phyloP scores from a whole-genome alignment of 2,797 vertebrate species.

The Acropternis orthonyx region DNA sequence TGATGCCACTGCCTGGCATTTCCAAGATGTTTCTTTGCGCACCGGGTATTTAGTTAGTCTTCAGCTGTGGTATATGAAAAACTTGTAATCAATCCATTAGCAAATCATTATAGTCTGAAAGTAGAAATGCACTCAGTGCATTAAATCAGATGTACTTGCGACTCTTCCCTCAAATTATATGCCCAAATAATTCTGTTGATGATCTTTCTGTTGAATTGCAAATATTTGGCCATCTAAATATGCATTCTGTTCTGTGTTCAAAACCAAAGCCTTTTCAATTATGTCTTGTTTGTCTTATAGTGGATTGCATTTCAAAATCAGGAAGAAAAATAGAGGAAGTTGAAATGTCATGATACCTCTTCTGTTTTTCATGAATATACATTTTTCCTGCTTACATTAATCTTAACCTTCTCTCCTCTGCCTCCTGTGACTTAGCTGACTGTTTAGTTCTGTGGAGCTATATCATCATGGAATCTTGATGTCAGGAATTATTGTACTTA shows the following conservation, averaged over 20 bases:
- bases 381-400: not conserved
- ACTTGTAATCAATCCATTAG: constrained; percentile 43
- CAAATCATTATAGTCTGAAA: constrained; percentile 30
- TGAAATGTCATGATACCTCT: not conserved
- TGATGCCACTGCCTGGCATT: not conserved
- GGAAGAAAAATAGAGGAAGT: not conserved
- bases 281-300: not conserved
- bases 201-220: not conserved
- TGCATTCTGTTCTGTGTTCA: not conserved
- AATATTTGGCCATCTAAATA: constrained; percentile 1
- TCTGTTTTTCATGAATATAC: not conserved
- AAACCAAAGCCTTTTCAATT: not conserved
- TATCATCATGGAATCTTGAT: not conserved
- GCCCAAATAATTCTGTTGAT: constrained; percentile 21
- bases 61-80: not conserved
- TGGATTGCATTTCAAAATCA: not conserved
- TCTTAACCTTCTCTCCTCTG: not conserved
- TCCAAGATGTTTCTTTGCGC: constrained; percentile 6
- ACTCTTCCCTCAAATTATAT: not conserved
- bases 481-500: not conserved
- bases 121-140: not conserved
- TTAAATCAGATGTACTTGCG: not conserved
- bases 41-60: not conserved
- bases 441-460: not conserved
- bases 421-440: not conserved